phyloP scores from a whole-genome alignment of 2,888 invertebrate species.

The Bombyx huttoni region DNA sequence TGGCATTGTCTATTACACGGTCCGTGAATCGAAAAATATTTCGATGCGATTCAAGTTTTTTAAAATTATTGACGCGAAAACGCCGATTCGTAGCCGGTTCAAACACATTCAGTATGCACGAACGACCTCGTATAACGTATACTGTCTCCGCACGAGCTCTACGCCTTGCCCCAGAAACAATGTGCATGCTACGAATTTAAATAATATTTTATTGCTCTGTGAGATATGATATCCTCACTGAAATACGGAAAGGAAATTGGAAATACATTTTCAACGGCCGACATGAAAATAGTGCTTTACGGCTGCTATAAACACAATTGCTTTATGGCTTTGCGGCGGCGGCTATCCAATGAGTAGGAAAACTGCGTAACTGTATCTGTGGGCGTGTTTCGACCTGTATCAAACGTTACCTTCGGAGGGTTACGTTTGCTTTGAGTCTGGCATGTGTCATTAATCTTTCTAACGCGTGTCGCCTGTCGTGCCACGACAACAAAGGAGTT shows the following conservation, averaged over 20 bases:
- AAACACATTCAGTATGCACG: slow-evolving; percentile 12
- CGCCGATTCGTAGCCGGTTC: slow-evolving; percentile 10
- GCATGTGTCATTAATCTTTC: slow-evolving; percentile 4
- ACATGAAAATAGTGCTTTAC: slow-evolving; percentile 18
- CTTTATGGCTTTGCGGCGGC: background rate
- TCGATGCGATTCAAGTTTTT: slow-evolving; percentile 6
- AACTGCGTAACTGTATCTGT: background rate
- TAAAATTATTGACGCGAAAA: slow-evolving; percentile 10
- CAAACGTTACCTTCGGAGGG: background rate
- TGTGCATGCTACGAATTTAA: slow-evolving; percentile 29
- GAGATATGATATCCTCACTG: slow-evolving; percentile 24
- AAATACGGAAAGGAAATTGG: slow-evolving; percentile 26
- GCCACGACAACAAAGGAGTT: slow-evolving; percentile 1
- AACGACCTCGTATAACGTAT: slow-evolving; percentile 17
- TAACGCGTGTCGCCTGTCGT: slow-evolving; percentile 1
- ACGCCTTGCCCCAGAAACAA: slow-evolving; percentile 16
- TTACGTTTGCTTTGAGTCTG: slow-evolving; percentile 1
- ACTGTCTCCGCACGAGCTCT: slow-evolving; percentile 14
- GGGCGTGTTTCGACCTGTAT: background rate
- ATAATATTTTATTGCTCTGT: slow-evolving; percentile 32
- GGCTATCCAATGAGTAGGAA: background rate
- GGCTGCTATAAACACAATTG: slow-evolving; percentile 14
- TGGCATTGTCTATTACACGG: slow-evolving; percentile 2
- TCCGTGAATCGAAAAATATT: background rate
- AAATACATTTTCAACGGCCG: slow-evolving; percentile 18